Conservation (phyloP, 2,797 vertebrate genomes). For the Pangasius mekongensis region DNA sequence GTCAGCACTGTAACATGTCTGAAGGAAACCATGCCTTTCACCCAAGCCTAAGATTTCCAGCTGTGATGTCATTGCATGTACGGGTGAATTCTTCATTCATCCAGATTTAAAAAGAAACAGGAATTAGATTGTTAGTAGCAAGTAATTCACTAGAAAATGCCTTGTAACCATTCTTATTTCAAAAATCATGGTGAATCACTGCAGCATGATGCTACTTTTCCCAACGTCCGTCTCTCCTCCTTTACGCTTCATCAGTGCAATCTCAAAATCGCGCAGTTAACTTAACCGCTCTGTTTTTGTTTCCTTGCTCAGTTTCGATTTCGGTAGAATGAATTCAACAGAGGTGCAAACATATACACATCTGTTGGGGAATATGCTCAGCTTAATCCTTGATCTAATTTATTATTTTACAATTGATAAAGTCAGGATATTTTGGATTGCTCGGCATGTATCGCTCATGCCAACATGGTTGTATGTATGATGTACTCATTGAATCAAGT, state of each 20-base stretch:
- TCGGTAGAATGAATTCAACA: background rate
- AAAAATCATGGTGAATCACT: background rate
- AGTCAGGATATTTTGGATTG: background rate
- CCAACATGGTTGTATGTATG: background rate
- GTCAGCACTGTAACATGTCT: background rate
- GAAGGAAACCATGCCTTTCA: background rate
- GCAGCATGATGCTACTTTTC: background rate
- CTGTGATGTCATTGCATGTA: background rate
- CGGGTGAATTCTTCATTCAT: background rate
- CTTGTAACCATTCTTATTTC: background rate
- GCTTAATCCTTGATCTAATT: too few relatives aligned
- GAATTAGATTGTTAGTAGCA: background rate
- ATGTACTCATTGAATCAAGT: background rate
- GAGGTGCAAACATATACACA: background rate
- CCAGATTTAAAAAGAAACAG: background rate
- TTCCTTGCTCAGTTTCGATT: background rate
- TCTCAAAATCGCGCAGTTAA: background rate
- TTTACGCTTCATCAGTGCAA: background rate
- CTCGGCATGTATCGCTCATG: background rate
- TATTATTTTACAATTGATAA: too few relatives aligned
- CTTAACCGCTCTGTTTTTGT: background rate
- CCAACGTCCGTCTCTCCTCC: background rate
- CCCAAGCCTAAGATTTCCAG: background rate
- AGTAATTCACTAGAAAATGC: background rate
- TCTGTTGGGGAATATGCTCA: background rate